A percentile compares a stretch with the other conserved stretches of the same genome.
phyloP scores from a whole-genome alignment of 1,140 invertebrate species.

The Radopholus similis region DNA sequence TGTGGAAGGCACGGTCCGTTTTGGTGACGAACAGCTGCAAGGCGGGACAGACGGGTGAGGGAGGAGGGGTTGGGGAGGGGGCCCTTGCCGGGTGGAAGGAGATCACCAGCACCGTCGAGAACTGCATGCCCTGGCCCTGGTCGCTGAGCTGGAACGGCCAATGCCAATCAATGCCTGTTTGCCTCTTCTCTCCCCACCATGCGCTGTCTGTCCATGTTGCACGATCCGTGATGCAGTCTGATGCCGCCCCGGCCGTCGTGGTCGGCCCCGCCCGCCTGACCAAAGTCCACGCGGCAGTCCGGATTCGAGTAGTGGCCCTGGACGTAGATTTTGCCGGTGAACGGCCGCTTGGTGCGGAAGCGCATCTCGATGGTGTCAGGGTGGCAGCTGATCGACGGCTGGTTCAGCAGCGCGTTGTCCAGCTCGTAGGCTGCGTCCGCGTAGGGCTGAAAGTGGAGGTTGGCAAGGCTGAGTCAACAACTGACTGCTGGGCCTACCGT shows the following conservation, averaged over 20 bases:
- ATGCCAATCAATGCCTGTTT: neutral
- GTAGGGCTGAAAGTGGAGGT: too few species aligned
- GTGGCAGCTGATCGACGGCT: slow-evolving; percentile 54
- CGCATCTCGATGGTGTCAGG: slow-evolving; percentile 59
- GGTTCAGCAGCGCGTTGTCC: slow-evolving; percentile 50
- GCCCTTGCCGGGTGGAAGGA: slow-evolving; percentile 53
- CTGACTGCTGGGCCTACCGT: too few species aligned
- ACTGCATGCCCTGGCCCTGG: slow-evolving; percentile 54
- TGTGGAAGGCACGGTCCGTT: slow-evolving; percentile 57
- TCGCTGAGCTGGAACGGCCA: slow-evolving; percentile 17
- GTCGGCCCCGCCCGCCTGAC: slow-evolving; percentile 25
- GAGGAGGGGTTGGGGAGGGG: neutral
- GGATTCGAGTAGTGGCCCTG: slow-evolving; percentile 55
- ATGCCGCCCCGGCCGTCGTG: slow-evolving; percentile 51
- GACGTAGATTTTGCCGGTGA: slow-evolving; percentile 40
- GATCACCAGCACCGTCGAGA: slow-evolving; percentile 56
- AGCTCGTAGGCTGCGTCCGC: slow-evolving; percentile 19
- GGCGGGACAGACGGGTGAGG: neutral
- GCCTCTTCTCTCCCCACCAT: slow-evolving; percentile 1
- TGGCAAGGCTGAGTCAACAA: too few species aligned
- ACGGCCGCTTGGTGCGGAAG: slow-evolving; percentile 50
- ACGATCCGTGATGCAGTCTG: slow-evolving; percentile 52
- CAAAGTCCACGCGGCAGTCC: slow-evolving; percentile 58
- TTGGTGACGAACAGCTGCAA: slow-evolving; percentile 58
- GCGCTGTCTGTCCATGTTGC: slow-evolving; percentile 58